These are phyloP conservation scores for Nerophis ophidion DNA, from an alignment of 2,113 vertebrate species.

Conservation along the genomic window DNA sequence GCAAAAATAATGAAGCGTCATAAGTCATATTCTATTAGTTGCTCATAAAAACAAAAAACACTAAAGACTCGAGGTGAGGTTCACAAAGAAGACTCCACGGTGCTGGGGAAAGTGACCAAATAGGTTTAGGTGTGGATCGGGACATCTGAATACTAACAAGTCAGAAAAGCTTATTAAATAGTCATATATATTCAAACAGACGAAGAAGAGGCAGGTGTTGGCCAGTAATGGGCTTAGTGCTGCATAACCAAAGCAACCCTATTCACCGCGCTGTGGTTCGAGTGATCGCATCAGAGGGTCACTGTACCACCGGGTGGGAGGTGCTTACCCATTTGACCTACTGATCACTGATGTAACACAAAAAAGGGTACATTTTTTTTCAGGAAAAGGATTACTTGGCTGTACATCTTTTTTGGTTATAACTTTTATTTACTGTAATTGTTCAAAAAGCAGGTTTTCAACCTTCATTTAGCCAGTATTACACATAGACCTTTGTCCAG, in stretches of 20 bases:
- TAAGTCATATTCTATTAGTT: not conserved
- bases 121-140: slow-evolving; percentile 57
- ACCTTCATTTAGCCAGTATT: no score
- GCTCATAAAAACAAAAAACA: not conserved
- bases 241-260: slow-evolving; percentile 45
- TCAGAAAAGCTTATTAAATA: slow-evolving; percentile 69
- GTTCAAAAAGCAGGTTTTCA: no score
- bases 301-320: not conserved
- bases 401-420: no score
- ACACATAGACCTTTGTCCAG: no score
- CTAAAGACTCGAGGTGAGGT: not conserved
- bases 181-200: slow-evolving; percentile 57
- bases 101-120: slow-evolving; percentile 40
- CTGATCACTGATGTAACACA: not conserved
- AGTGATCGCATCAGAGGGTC: not conserved
- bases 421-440: no score
- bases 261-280: slow-evolving; percentile 18
- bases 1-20: not conserved
- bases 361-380: not conserved
- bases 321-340: not conserved
- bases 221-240: slow-evolving; percentile 57
- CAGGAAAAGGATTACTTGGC: not conserved
- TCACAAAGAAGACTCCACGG: slow-evolving; percentile 30
- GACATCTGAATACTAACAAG: slow-evolving; percentile 34
- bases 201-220: slow-evolving; percentile 59